Evolutionary conservation across 2,113 vertebrate species (phyloP).

Genomic region (Myotis brandtii): DNA sequence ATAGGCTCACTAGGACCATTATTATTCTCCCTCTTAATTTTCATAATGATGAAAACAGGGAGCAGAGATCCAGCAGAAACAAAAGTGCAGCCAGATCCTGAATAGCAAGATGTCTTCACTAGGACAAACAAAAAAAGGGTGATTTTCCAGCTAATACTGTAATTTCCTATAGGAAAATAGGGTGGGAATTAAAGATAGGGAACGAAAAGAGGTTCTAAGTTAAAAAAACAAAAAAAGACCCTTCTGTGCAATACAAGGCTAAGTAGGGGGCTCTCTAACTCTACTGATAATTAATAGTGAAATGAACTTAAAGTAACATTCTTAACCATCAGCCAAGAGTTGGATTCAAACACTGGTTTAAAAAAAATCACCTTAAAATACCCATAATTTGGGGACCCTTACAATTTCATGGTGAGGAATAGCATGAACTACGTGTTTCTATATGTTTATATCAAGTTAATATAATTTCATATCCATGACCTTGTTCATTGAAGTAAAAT

Average conservation of each 20-base stretch:
- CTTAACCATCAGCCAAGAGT: neutral
- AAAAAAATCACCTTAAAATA: conserved; percentile 18
- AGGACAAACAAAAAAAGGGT: neutral
- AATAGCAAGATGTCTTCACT: neutral
- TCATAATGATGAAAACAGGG: neutral
- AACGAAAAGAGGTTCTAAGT: neutral
- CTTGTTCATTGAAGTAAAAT: conserved; percentile 82
- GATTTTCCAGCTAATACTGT: neutral
- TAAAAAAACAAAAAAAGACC: neutral
- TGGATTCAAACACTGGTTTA: neutral
- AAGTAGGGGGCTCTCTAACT: neutral
- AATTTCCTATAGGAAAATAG: neutral
- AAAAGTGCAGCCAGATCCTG: neutral
- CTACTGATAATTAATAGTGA: neutral
- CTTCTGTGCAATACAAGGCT: neutral
- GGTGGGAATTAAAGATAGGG: neutral
- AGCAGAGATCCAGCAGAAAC: neutral
- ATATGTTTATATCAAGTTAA: conserved; percentile 87
- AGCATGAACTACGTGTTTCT: conserved; percentile 63
- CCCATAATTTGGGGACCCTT: neutral
- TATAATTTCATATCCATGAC: conserved; percentile 85
- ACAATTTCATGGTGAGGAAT: conserved; percentile 22
- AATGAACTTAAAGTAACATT: conserved; percentile 31
- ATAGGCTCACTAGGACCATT: neutral
- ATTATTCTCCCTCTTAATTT: conserved; percentile 6